Evolutionary conservation across 2,797 vertebrate species (phyloP), one percentile per base, ranked within the genome.

Genomic region (Helarctos malayanus): DNA sequence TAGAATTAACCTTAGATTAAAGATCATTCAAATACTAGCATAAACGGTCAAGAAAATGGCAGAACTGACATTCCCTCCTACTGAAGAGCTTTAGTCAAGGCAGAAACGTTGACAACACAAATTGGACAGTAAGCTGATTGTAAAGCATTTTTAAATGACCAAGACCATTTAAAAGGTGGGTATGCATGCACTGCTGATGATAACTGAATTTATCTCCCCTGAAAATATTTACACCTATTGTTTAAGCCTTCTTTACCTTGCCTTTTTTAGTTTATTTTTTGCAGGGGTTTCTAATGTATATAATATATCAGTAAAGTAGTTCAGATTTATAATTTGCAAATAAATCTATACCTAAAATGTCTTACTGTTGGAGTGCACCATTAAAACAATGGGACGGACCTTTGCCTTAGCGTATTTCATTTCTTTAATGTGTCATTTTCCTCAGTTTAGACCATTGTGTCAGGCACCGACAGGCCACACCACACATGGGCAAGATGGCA

Each of bases 291-390:
- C 71, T 83, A 82, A 56, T 61, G 11, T 35, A 56, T 2, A 32
- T 35, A 87, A 45, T 18, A 49, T 6, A 59, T 45, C 68, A 25
- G 23, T 76, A 84, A 87, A 92, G 35, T 25, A 32, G 12, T 61
- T 6, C 23, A 89, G n/a, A 78, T 47, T 38, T 1, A 68, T 25
- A 71, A 78, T 87, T 90, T 95, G 41, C 80, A 91, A 93, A 68
- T 56, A 76, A 91, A 84, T 84, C 49, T 23, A 12, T 14, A 47
- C 73, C 56, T 69, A 57, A 93, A 75, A 52, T 80, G 38, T 76
- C 83, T 90, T 61, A 57, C 25, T 75, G 9, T 15, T 73, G 45
- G 7, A 5, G 12, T 54, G 19, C 52, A 8, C 18, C 32, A 9
- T 57, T 38, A 89, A 91, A 84, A 61, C 23, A 19, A 52, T 35